These are phyloP conservation scores for Coptodon bakossiorum DNA, from an alignment of 2,113 vertebrate genomes.

Conservation along the genomic window DNA sequence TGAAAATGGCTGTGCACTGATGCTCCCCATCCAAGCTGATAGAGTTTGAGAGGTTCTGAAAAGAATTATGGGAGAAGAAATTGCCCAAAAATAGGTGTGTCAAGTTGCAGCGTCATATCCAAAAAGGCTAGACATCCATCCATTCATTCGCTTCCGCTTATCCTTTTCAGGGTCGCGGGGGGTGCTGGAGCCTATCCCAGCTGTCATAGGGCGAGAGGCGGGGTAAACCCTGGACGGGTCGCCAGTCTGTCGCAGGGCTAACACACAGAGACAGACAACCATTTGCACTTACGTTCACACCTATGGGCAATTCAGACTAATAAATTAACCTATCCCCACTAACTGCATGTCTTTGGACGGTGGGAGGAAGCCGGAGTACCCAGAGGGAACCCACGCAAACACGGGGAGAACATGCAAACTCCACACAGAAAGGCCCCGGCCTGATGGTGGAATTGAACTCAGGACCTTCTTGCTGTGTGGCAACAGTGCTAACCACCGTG, in stretches of 20 bases:
- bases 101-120: neutral
- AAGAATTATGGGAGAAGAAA: neutral
- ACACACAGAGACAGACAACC: neutral
- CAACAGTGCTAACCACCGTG: neutral
- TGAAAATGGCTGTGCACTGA: neutral
- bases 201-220: neutral
- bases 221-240: neutral
- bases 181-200: rapidly evolving
- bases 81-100: neutral
- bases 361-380: neutral
- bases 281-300: neutral
- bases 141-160: neutral
- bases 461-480: neutral
- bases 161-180: neutral
- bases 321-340: neutral
- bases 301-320: neutral
- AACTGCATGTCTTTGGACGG: rapidly evolving
- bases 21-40: neutral
- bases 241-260: rapidly evolving
- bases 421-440: neutral
- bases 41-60: neutral
- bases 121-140: neutral
- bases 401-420: neutral
- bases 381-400: neutral
- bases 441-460: neutral